These are phyloP conservation scores for Apaloderma vittatum DNA, from an alignment of 2,113 vertebrate species.

Conservation along the genomic window DNA sequence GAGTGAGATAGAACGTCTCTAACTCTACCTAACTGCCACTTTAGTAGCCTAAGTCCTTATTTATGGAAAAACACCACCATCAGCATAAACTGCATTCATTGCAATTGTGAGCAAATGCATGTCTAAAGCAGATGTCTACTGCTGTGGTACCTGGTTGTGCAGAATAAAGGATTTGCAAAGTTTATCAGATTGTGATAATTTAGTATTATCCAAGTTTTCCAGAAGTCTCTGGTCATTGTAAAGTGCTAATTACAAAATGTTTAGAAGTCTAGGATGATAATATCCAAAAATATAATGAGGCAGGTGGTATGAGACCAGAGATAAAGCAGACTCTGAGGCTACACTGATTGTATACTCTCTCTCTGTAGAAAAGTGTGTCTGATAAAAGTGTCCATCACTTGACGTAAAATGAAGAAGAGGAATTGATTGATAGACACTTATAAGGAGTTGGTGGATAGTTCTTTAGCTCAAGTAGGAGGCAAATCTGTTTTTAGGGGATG, in stretches of 20 bases:
- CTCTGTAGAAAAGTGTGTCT: background rate
- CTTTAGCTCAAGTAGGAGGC: background rate
- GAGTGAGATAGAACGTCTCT: background rate
- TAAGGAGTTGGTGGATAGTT: background rate
- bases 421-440: background rate
- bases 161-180: background rate
- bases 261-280: background rate
- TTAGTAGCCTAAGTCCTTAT: background rate
- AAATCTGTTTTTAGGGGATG: background rate
- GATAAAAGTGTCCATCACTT: background rate
- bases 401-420: background rate
- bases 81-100: background rate
- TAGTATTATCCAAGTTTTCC: background rate
- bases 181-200: background rate
- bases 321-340: background rate
- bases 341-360: background rate
- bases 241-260: background rate
- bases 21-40: background rate
- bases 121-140: background rate
- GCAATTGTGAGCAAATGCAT: background rate
- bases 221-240: background rate
- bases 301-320: background rate
- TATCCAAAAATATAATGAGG: background rate
- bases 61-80: background rate
- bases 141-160: background rate